A percentile compares a stretch with the other conserved stretches of the same genome.
phyloP scores from a whole-genome alignment of 2,888 invertebrate species.

The Tridacna gigas region DNA sequence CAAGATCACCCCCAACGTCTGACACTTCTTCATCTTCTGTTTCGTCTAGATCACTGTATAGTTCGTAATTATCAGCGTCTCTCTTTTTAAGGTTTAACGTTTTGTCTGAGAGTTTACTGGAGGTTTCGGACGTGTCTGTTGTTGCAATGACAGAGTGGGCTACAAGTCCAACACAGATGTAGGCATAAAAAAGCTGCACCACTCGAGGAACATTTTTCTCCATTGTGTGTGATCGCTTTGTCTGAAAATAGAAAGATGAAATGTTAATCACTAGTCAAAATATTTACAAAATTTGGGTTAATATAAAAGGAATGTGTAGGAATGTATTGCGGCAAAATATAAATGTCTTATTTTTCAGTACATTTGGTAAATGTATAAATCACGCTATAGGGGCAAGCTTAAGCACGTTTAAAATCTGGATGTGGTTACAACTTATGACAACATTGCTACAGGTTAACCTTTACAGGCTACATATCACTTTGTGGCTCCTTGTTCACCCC shows the following conservation, averaged over 20 bases:
- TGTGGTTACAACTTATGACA: too few relatives aligned
- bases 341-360: too few relatives aligned
- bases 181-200: neutral
- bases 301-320: too few relatives aligned
- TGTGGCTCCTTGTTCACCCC: too few relatives aligned
- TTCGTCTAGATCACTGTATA: neutral
- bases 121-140: conserved; percentile 28
- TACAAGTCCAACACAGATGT: conserved; percentile 12
- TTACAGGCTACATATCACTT: too few relatives aligned
- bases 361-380: too few relatives aligned
- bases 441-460: too few relatives aligned
- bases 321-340: too few relatives aligned
- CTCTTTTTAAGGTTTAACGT: conserved; percentile 4
- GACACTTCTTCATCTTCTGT: conserved; percentile 4
- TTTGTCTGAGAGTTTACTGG: neutral
- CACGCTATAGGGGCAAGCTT: too few relatives aligned
- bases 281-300: too few relatives aligned
- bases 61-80: conserved; percentile 14
- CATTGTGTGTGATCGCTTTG: neutral
- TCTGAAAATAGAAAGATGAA: neutral
- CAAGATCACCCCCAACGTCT: neutral
- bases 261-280: too few relatives aligned
- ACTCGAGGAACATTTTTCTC: neutral
- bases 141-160: conserved; percentile 6
- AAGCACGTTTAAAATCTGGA: too few relatives aligned